These are phyloP conservation scores for Babyrousa celebensis DNA, from an alignment of 2,797 vertebrate species.

Conservation along the genomic window DNA sequence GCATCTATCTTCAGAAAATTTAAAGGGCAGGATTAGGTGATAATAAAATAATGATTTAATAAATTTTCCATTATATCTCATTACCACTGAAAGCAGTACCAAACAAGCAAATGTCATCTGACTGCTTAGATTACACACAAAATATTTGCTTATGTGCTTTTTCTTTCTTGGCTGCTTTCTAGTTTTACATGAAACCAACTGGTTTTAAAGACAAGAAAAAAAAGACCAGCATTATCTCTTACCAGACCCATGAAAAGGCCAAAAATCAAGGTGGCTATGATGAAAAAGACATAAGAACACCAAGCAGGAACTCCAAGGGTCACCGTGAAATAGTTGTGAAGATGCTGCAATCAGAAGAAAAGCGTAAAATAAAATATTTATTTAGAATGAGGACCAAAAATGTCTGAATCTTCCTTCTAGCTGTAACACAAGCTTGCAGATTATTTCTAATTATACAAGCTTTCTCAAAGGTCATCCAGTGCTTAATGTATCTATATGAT, in stretches of 20 bases:
- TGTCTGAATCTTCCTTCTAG: background rate
- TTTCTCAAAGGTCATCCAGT: background rate
- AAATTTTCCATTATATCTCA: slow-evolving; percentile 19
- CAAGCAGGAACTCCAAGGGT: slow-evolving; percentile 92
- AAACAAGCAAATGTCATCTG: slow-evolving; percentile 42
- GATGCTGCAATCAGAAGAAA: slow-evolving; percentile 89
- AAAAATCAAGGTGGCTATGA: slow-evolving; percentile 93
- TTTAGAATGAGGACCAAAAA: background rate
- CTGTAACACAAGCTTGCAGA: background rate
- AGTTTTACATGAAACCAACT: slow-evolving; percentile 45
- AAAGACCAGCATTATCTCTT: slow-evolving; percentile 83
- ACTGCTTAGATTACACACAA: slow-evolving; percentile 5
- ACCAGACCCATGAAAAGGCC: slow-evolving; percentile 95
- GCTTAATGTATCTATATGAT: background rate
- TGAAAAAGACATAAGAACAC: slow-evolving; percentile 93
- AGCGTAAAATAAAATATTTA: background rate
- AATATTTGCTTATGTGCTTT: background rate
- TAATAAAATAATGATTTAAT: slow-evolving; percentile 43
- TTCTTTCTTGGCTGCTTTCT: slow-evolving; percentile 57
- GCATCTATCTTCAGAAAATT: slow-evolving; percentile 47
- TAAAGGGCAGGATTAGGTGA: background rate
- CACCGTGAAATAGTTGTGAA: slow-evolving; percentile 92
- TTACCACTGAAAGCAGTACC: slow-evolving; percentile 25
- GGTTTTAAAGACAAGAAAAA: slow-evolving; percentile 21
- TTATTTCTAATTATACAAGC: background rate